These are phyloP conservation scores for Aphis craccivora DNA, from an alignment of 1,140 invertebrate genomes.

Conservation along the genomic window DNA sequence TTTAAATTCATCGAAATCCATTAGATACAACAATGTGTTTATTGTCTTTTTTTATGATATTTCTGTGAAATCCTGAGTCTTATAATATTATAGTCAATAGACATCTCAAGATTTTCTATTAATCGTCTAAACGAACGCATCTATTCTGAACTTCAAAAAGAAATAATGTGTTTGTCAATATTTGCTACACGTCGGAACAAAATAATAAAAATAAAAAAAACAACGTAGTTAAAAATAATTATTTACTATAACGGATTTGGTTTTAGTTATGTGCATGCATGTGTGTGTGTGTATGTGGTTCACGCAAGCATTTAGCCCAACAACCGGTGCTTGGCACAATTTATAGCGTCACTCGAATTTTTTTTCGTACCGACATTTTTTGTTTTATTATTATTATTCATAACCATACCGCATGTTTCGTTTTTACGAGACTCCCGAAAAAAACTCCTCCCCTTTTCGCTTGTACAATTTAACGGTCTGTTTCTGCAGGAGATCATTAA, in stretches of 20 bases:
- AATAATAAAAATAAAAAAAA: not conserved
- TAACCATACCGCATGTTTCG: not conserved
- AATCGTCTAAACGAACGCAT: not conserved
- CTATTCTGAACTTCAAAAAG: not conserved
- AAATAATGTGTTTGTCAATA: not conserved
- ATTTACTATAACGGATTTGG: not conserved
- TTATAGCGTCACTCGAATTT: not conserved
- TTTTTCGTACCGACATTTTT: not conserved
- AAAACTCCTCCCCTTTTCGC: conserved; percentile 5
- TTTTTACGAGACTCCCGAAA: conserved; percentile 28
- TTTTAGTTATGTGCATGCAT: not conserved
- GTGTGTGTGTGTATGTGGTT: not conserved
- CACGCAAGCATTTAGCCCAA: not conserved
- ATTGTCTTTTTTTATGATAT: not conserved
- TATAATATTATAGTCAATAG: not conserved
- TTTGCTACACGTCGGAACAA: not conserved
- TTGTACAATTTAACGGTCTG: not conserved
- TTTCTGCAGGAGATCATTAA: conserved; percentile 8
- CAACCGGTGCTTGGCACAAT: not conserved
- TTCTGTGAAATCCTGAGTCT: not conserved
- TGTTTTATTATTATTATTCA: conserved; percentile 18
- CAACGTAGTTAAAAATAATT: not conserved
- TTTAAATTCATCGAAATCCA: not conserved
- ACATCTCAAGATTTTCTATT: not conserved
- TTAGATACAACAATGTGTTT: not conserved